These are phyloP conservation scores for Agelastica alni DNA, from an alignment of 2,888 invertebrate genomes.

Conservation along the genomic window DNA sequence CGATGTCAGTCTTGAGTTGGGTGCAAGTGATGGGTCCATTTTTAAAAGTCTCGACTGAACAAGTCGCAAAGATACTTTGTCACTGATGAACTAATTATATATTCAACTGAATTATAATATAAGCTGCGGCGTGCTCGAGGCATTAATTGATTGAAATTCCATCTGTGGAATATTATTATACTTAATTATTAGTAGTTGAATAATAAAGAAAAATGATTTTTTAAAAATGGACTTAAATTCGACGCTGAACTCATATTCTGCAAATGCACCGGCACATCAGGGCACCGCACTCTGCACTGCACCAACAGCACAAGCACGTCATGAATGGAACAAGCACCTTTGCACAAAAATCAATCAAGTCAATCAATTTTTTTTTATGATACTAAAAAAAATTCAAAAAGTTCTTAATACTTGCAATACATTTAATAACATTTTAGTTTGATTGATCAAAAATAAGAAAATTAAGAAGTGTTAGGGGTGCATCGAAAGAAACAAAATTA, in stretches of 20 bases:
- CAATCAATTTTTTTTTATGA: too few species aligned
- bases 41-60: constrained; percentile 28
- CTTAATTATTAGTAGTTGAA: too few species aligned
- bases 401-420: too few species aligned
- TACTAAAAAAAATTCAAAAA: too few species aligned
- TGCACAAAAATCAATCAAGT: constrained; percentile 23
- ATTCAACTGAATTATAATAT: constrained; percentile 19
- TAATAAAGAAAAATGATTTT: neutral
- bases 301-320: constrained; percentile 40
- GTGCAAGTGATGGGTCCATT: constrained; percentile 39
- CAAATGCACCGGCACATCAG: constrained; percentile 37
- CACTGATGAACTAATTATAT: constrained; percentile 17
- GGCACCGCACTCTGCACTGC: constrained; percentile 43
- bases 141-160: constrained; percentile 18
- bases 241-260: constrained; percentile 21
- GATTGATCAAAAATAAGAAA: too few species aligned
- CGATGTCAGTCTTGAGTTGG: constrained; percentile 44
- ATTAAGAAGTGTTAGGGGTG: too few species aligned
- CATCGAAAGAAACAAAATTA: too few species aligned
- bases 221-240: constrained; percentile 22
- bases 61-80: constrained; percentile 10
- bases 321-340: constrained; percentile 39
- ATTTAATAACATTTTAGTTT: too few species aligned
- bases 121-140: constrained; percentile 3
- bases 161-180: too few species aligned